These are phyloP conservation scores for Hystrix cristata DNA, from an alignment of 2,113 vertebrate genomes.

Conservation along the genomic window DNA sequence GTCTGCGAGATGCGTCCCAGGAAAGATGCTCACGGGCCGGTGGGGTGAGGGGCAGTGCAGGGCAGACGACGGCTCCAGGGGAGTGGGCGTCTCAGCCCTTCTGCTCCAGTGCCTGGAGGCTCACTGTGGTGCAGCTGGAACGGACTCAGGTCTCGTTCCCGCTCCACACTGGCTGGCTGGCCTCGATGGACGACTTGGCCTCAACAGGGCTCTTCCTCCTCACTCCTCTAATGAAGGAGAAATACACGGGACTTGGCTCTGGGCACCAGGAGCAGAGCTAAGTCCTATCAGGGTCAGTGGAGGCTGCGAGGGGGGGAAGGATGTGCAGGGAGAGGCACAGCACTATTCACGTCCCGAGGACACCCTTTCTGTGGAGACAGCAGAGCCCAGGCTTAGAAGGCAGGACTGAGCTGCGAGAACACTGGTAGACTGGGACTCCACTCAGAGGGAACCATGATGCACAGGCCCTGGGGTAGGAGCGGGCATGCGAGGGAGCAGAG, in stretches of 20 bases:
- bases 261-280: not conserved
- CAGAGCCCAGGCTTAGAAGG: not conserved
- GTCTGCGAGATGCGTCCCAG: not conserved
- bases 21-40: rapidly evolving
- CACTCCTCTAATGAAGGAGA: not conserved
- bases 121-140: not conserved
- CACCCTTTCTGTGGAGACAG: not conserved
- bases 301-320: not conserved
- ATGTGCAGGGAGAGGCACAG: too few species aligned
- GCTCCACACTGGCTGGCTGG: not conserved
- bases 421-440: not conserved
- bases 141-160: not conserved
- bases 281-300: not conserved
- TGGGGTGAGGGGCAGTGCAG: too few species aligned
- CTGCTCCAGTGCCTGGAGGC: not conserved
- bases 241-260: not conserved
- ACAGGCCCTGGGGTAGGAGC: constrained; percentile 6
- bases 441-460: not conserved
- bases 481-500: not conserved
- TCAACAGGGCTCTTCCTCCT: rapidly evolving
- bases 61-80: not conserved
- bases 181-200: not conserved
- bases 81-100: not conserved
- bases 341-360: not conserved
- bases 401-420: not conserved